Base-by-base conservation (phyloP, 2,888 invertebrate genomes). In the Periphyllus acericola region DNA sequence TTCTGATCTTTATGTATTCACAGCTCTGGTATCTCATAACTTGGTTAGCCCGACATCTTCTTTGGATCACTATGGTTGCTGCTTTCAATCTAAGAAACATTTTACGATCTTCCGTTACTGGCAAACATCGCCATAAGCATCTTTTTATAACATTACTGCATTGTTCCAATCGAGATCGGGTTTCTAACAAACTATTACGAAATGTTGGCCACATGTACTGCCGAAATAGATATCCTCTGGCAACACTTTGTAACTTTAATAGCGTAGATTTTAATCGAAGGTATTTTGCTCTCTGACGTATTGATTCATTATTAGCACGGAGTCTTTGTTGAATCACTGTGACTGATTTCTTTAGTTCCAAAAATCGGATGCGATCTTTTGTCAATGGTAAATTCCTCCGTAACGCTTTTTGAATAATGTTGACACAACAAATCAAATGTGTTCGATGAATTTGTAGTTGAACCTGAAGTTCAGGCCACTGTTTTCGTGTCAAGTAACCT, bases 11-110 rank as follows among this genome's bases (percentile, higher is more conserved):
- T 19, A 83, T 19, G 29, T 52, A 89, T 6, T 60, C 19, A 2
- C n/a, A 3, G 36, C 60, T 68, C 2, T 83, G 60, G 4, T 29
- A 19, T 75, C 40, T 75, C 85, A 76, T 72, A 3, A 19, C 75
- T 14, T 8, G 25, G 29, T 68, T 82, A 6, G 86, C 86, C 66
- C 89, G 71, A 36, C 52, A 89, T 81, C 74, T 76, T 9, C 83
- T n/a, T n/a, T 89, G 89, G 46, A 89, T 36, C 1, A 66, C 55
- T 55, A 89, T 46, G 3, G 79, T 72, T 11, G 89, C 82, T 55
- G 32, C 25, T 66, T 66, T 68, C 3, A 74, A 52, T 32, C 5
- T 11, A 0, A 75, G 19, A 34, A 46, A 60, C 3, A 19, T 32
- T 75, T 6, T 60, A 11, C 84, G 25, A 32, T 66, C 36, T 11